Evolutionary conservation across 2,888 invertebrate species (phyloP), one percentile per base, ranked within the genome.

Genomic region (Dimorphilus gyrociliatus): DNA sequence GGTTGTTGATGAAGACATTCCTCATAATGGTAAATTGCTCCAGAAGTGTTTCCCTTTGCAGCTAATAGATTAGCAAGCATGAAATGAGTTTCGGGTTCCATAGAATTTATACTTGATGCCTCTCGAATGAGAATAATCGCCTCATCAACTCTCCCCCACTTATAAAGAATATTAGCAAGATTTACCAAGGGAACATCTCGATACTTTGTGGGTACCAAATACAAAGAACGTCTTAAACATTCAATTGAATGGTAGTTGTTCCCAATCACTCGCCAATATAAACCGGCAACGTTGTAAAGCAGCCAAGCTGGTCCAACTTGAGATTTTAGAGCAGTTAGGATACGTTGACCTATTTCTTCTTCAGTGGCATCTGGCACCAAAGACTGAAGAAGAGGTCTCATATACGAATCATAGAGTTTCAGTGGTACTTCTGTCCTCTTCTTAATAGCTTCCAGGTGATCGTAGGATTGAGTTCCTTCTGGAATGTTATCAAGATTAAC

Each of bases 291-390:
- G 8, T 76, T 75, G 44, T 73, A 72, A 14, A 78, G 54, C 5
- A 78, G 62, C 81, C 81, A 81, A 38, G 70, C 69, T 0, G 79
- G 76, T 0, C 75, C 77, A 29, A 74, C 62, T 59, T 72, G 72
- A 78, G 80, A 39, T 48, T 75, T 69, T 48, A 76, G 70, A 16
- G 77, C 76, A 3, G 73, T 70, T 30, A 75, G 68, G 41, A 81
- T 78, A 37, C 80, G 66, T 48, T 79, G 79, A 1, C 79, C 80
- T 23, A 81, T 72, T 57, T 81, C 81, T 1, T 75, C 74, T 38
- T 57, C 56, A 23, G 55, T 55, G 8, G 54, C 45, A 12, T 41
- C 38, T 25, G 41, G 41, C 13, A 50, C 50, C n/a, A n/a, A n/a
- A n/a, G n/a, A n/a, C n/a, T n/a, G n/a, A n/a, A n/a, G n/a, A n/a